Percentiles rank a stretch among this genome's conserved stretches.
Evolutionary conservation across 2,113 vertebrate species (phyloP).

Genomic region (Girardinichthys multiradiatus): DNA sequence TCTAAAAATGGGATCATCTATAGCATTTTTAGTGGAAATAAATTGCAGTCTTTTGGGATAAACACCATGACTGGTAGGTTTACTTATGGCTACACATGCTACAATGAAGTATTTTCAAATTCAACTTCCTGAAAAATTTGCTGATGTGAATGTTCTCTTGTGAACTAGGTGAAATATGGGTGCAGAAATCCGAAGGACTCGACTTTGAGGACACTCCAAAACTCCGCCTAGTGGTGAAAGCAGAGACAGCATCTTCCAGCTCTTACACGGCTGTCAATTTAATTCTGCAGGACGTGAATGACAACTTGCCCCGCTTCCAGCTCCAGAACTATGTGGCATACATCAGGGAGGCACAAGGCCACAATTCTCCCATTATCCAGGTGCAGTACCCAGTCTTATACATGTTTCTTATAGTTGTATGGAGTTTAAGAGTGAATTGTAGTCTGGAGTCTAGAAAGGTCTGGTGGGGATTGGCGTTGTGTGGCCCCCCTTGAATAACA

Average conservation of each 20-base stretch:
- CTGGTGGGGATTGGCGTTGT: too few species aligned
- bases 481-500: too few species aligned
- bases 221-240: slow-evolving; percentile 93
- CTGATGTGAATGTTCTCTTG: slow-evolving; percentile 20
- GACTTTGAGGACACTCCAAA: slow-evolving; percentile 91
- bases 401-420: slow-evolving; percentile 56
- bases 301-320: slow-evolving; percentile 94
- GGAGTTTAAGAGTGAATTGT: slow-evolving; percentile 50
- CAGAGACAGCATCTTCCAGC: slow-evolving; percentile 87
- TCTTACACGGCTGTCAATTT: slow-evolving; percentile 91
- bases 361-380: slow-evolving; percentile 92
- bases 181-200: slow-evolving; percentile 85
- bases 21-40: slow-evolving; percentile 94
- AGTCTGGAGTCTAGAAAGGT: too few species aligned
- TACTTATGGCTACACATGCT: not conserved
- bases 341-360: slow-evolving; percentile 91
- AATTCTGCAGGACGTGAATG: slow-evolving; percentile 93
- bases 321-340: slow-evolving; percentile 92
- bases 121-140: not conserved
- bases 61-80: slow-evolving; percentile 87
- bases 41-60: slow-evolving; percentile 87
- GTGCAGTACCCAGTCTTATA: slow-evolving; percentile 55
- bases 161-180: slow-evolving; percentile 89
- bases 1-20: slow-evolving; percentile 88
- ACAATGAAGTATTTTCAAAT: slow-evolving; percentile 2